Evolutionary conservation across 2,888 invertebrate species (phyloP), one percentile per base, ranked within the genome.

Genomic region (Lepetodrilus schrolli): DNA sequence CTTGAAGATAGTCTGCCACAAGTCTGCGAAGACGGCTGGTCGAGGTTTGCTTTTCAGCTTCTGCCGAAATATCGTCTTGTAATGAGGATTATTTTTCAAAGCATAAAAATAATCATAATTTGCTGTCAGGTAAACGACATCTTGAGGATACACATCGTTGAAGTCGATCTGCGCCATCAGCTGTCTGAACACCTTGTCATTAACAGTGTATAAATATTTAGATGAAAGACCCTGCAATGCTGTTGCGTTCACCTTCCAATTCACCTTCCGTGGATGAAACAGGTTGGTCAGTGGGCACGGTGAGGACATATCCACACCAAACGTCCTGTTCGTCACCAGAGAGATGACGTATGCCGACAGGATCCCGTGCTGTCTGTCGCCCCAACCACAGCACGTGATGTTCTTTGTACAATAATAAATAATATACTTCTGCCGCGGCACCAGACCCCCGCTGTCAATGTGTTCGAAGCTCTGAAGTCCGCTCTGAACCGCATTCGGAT

Each of bases 321-420:
- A 80, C 1, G 74, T 80, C 4, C 81, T 69, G 51, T 80, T 80
- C 13, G 81, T 81, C 7, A 80, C 73, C 34, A 77, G 17, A 4
- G 81, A 78, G 17, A 81, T 70, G 10, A 81, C 66, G 66, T 77
- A 81, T 1, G 78, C 76, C 4, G 81, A 81, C 34, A 81, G 20
- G n/a, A 81, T 78, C n/a, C 81, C 81, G 26, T 77, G 76, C 38
- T 80, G 79, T 23, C 81, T 38, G 43, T 81, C 81, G 1, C 81
- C 81, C 79, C 79, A 79, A 4, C 81, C 81, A 48, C 79, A 78
- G 38, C 81, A 81, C 4, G 79, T 74, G 38, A 78, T 51, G 34
- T 76, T 80, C 13, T 70, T 73, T 10, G 70, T 73, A 65, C 79
- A 80, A 36, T 78, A 50, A 66, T 80, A 80, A 5, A 80, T 75